A percentile compares a stretch with the other conserved stretches of the same genome.
Conservation (phyloP, 1,140 invertebrate species). For the Euwallacea fornicatus region DNA sequence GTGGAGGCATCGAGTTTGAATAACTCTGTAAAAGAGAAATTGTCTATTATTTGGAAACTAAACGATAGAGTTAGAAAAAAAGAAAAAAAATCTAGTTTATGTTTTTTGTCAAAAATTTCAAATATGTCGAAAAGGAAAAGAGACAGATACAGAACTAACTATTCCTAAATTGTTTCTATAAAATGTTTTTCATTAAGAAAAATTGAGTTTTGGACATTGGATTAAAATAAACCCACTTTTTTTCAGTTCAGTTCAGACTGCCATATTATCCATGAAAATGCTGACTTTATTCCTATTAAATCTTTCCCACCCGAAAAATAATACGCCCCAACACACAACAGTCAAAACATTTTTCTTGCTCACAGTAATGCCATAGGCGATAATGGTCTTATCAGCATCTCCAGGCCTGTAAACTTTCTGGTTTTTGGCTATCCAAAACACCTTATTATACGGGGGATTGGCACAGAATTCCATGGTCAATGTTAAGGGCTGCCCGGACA, state of each 20-base stretch:
- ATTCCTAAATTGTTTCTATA: neutral
- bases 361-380: slow-evolving; percentile 53
- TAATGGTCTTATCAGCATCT: slow-evolving; percentile 48
- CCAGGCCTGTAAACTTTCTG: slow-evolving; percentile 49
- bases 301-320: no score
- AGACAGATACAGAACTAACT: neutral
- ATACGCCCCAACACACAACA: no score
- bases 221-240: neutral
- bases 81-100: no score
- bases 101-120: neutral
- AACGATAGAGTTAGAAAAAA: no score
- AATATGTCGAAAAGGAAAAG: neutral
- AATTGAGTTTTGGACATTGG: neutral
- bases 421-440: slow-evolving; percentile 52
- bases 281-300: no score
- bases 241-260: no score
- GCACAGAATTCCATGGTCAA: slow-evolving; percentile 60
- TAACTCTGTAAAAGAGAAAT: no score
- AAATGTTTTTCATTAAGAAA: neutral
- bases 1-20: no score
- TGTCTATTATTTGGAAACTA: no score
- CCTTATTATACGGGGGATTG: slow-evolving; percentile 55
- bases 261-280: no score
- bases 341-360: slow-evolving; percentile 13
- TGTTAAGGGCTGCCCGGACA: slow-evolving; percentile 58